Percentiles rank a stretch among this genome's conserved stretches.
Evolutionary conservation across 2,888 invertebrate species (phyloP).

Genomic region (Drosophila kambysellisi): DNA sequence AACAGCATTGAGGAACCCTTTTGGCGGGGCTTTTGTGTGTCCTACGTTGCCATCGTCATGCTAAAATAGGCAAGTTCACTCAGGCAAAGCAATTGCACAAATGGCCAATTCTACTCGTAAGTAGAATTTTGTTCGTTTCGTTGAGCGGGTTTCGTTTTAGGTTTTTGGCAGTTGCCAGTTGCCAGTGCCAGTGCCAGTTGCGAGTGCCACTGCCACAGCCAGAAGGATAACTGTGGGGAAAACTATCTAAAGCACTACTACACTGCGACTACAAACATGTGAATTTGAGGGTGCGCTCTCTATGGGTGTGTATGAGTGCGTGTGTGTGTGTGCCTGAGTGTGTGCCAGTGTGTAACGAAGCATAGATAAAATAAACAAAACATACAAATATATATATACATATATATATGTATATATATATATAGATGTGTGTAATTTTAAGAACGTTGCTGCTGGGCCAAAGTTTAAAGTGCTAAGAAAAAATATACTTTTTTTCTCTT

Average conservation of each 20-base stretch:
- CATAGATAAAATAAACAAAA: constrained; percentile 81
- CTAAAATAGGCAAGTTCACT: constrained; percentile 83
- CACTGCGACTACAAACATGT: constrained; percentile 63
- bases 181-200: background rate
- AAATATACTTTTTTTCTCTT: constrained; percentile 47
- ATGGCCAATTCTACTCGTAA: constrained; percentile 82
- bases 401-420: background rate
- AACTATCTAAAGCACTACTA: constrained; percentile 61
- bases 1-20: constrained; percentile 63
- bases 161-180: constrained; percentile 34
- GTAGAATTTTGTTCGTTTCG: constrained; percentile 78
- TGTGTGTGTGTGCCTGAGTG: constrained; percentile 20
- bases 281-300: constrained; percentile 50
- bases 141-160: constrained; percentile 61
- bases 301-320: constrained; percentile 1
- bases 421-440: background rate
- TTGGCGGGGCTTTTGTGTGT: constrained; percentile 57
- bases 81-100: constrained; percentile 83
- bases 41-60: constrained; percentile 71
- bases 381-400: constrained; percentile 65
- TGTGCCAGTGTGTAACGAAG: constrained; percentile 77
- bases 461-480: constrained; percentile 79
- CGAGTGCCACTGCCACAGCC: constrained; percentile 17
- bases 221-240: constrained; percentile 49
- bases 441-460: constrained; percentile 21